Evolutionary conservation across 1,140 invertebrate species (phyloP), one percentile per base, ranked within the genome.

Genomic region (Danaus plexippus): DNA sequence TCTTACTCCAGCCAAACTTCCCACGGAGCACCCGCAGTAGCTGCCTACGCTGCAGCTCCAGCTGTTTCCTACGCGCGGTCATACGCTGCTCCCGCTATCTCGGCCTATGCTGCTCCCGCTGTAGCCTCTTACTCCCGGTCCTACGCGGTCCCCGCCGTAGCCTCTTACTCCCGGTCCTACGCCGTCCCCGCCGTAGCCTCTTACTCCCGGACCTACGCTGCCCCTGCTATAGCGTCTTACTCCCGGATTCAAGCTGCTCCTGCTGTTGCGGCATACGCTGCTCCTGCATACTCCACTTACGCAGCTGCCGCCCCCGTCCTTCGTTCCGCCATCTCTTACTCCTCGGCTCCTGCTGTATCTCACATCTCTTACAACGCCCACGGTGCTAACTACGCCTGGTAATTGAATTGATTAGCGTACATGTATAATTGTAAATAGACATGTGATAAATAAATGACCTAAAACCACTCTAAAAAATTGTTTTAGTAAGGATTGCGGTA

Each of bases 61-160:
- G 43, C 58, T 1, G 40, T 56, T n/a, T 50, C 64, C 0, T 69
- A 65, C 51, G 61, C 63, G n/a, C n/a, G n/a, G n/a, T n/a, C n/a
- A n/a, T n/a, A n/a, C n/a, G n/a, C n/a, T n/a, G n/a, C n/a, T n/a
- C n/a, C n/a, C n/a, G n/a, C n/a, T n/a, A n/a, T n/a, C n/a, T n/a
- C n/a, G n/a, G n/a, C n/a, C n/a, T n/a, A n/a, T n/a, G n/a, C n/a
- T n/a, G n/a, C n/a, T n/a, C 55, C 55, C 47, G 67, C 71, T 9
- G 63, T 73, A 6, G 68, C 69, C 53, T 79, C 76, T 15, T 63
- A 69, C 55, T 76, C 69, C 12, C 67, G n/a, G n/a, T n/a, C n/a
- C n/a, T n/a, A n/a, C n/a, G n/a, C n/a, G n/a, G n/a, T n/a, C n/a
- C n/a, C n/a, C n/a, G n/a, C n/a, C n/a, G n/a, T n/a, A n/a, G n/a